phyloP scores from a whole-genome alignment of 2,797 vertebrate species.

The Vultur gryphus region DNA sequence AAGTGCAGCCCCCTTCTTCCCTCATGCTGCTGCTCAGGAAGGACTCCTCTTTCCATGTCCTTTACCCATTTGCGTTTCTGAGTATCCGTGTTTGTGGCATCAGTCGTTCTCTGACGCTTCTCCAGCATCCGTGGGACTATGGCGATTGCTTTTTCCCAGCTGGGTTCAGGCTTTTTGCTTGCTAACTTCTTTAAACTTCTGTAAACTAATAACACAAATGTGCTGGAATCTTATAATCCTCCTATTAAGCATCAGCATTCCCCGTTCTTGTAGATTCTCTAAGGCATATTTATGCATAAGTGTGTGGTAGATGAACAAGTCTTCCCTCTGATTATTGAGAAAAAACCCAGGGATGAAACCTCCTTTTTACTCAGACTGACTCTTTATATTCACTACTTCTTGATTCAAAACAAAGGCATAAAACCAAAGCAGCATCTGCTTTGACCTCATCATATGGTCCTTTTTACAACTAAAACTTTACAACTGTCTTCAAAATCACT shows the following conservation, averaged over 20 bases:
- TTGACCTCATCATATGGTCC: background rate
- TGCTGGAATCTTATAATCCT: background rate
- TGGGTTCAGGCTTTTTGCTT: background rate
- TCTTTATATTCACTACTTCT: background rate
- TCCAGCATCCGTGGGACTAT: accelerated
- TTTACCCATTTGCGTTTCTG: background rate
- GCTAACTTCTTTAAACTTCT: background rate
- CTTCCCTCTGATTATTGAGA: background rate
- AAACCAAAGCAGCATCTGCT: background rate
- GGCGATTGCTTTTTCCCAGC: background rate
- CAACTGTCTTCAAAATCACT: background rate
- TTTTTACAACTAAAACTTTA: background rate
- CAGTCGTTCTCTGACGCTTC: accelerated
- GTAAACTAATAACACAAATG: background rate
- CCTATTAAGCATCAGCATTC: background rate
- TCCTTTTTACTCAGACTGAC: background rate
- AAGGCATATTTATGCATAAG: accelerated
- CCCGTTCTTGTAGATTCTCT: background rate
- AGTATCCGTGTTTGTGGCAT: accelerated
- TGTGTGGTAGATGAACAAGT: background rate
- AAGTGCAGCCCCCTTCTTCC: background rate
- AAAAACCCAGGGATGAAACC: background rate
- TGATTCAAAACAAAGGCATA: background rate
- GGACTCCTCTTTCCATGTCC: accelerated
- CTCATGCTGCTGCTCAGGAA: background rate